Evolutionary conservation across 2,113 vertebrate genomes (phyloP).

Genomic region (Callithrix jacchus): DNA sequence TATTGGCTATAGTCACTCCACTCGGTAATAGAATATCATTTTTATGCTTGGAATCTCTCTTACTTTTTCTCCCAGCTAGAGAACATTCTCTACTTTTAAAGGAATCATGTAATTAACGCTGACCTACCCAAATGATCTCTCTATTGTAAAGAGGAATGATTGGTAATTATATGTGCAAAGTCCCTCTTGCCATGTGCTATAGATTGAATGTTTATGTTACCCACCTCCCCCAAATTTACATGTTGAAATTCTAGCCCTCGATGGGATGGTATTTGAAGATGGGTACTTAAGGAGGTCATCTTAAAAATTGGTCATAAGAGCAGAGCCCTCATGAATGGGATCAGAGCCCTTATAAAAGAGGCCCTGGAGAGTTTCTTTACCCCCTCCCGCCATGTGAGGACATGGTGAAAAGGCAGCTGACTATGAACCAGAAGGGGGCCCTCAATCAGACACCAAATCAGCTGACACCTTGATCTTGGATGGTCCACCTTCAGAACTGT

Average conservation of each 20-base stretch:
- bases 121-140: background rate
- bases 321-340: background rate
- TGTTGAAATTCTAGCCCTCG: background rate
- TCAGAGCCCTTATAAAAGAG: background rate
- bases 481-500: background rate
- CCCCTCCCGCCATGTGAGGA: too few species aligned
- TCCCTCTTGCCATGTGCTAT: background rate
- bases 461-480: background rate
- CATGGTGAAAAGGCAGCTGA: background rate
- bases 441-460: background rate
- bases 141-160: background rate
- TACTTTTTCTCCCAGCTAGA: conserved; percentile 21
- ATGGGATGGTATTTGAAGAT: background rate
- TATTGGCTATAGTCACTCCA: background rate
- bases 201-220: background rate
- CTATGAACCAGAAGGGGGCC: background rate
- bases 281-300: background rate
- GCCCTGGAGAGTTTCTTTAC: background rate
- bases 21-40: background rate
- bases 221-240: background rate
- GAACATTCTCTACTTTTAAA: background rate
- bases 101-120: background rate
- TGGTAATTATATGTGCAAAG: background rate
- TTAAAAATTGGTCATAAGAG: background rate
- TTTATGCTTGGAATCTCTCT: background rate